Conservation (phyloP, 2,888 invertebrate genomes). For the Drosophila buzzatii region DNA sequence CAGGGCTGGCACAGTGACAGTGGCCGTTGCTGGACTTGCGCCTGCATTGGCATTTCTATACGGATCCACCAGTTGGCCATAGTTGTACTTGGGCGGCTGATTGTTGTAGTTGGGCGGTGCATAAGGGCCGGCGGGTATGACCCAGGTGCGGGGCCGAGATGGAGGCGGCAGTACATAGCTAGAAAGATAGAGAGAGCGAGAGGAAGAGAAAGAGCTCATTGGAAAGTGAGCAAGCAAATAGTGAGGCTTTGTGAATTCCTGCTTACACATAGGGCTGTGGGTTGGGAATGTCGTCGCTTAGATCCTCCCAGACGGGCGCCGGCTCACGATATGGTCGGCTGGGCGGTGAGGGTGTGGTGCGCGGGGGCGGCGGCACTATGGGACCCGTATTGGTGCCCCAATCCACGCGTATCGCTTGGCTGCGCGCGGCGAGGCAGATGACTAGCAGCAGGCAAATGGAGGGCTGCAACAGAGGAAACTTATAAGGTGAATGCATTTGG, state of each 20-base stretch:
- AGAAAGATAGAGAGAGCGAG: background rate
- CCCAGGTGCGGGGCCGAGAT: constrained; percentile 83
- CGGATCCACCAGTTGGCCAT: constrained; percentile 63
- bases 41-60: constrained; percentile 25
- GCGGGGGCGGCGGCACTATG: constrained; percentile 87
- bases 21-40: constrained; percentile 13
- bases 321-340: constrained; percentile 87
- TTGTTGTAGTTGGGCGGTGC: constrained; percentile 70
- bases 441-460: constrained; percentile 82
- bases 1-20: constrained; percentile 64
- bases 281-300: constrained; percentile 87
- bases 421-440: constrained; percentile 69
- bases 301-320: constrained; percentile 88
- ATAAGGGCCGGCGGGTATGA: constrained; percentile 75
- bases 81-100: constrained; percentile 66
- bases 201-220: background rate
- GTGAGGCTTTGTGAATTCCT: background rate
- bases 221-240: background rate
- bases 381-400: constrained; percentile 88
- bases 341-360: constrained; percentile 85
- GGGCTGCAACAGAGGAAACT: constrained; percentile 48
- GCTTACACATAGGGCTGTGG: constrained; percentile 88
- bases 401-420: constrained; percentile 88
- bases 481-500: constrained; percentile 25
- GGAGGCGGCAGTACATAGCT: constrained; percentile 85